phyloP scores from a whole-genome alignment of 2,797 vertebrate species.

The Lindbergichthys nudifrons region DNA sequence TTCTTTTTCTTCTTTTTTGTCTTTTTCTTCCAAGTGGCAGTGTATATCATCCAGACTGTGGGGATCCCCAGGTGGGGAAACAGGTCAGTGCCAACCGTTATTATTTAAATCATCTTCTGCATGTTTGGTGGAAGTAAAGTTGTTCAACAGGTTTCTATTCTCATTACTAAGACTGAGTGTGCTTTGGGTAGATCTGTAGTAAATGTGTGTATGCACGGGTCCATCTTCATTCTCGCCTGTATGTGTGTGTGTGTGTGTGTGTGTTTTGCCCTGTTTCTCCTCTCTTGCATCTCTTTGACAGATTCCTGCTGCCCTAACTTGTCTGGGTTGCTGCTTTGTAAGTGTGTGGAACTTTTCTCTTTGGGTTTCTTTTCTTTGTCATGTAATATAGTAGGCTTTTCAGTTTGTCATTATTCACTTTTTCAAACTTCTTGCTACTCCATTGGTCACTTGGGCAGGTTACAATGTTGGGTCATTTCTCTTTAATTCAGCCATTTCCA shows the following conservation, averaged over 20 bases:
- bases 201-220: conserved; percentile 23
- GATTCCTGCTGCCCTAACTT: conserved; percentile 77
- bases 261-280: conserved; percentile 49
- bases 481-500: not conserved
- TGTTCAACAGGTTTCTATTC: not conserved
- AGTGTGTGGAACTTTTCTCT: conserved; percentile 68
- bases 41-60: conserved; percentile 93
- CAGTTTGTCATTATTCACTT: conserved; percentile 26
- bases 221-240: conserved; percentile 39
- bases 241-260: conserved; percentile 26
- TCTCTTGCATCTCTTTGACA: conserved; percentile 78
- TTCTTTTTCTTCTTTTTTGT: conserved; percentile 99
- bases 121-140: conserved; percentile 7
- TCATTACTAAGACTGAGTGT: conserved; percentile 11
- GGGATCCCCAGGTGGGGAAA: conserved; percentile 94
- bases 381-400: conserved; percentile 18
- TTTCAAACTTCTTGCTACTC: conserved; percentile 38
- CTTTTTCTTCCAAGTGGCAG: conserved; percentile 95
- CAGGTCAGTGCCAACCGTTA: conserved; percentile 86
- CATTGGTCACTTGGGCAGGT: conserved; percentile 19
- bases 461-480: conserved; percentile 6
- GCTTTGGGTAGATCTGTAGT: conserved; percentile 23
- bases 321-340: conserved; percentile 73
- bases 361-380: conserved; percentile 47
- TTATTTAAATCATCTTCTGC: not conserved